Conservation (phyloP, 2,797 vertebrate genomes). For the Propithecus deckenii region DNA sequence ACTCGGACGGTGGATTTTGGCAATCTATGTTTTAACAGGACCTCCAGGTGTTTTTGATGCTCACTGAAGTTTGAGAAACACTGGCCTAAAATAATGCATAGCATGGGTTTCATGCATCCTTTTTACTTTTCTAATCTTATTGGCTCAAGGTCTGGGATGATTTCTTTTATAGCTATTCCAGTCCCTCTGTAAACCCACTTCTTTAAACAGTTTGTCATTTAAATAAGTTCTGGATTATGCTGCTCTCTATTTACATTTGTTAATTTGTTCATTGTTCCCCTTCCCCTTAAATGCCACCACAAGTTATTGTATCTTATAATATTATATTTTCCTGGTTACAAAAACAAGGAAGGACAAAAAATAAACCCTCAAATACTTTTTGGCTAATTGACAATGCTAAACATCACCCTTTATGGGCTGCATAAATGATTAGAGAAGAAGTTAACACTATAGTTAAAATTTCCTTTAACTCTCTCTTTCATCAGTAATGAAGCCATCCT, state of each 20-base stretch:
- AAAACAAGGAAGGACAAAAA: background rate
- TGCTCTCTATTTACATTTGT: background rate
- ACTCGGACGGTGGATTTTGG: background rate
- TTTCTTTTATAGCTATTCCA: background rate
- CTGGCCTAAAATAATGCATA: background rate
- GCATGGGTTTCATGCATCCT: background rate
- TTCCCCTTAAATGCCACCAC: background rate
- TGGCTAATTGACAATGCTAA: background rate
- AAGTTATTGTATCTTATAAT: background rate
- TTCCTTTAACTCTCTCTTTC: background rate
- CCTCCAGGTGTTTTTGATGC: background rate
- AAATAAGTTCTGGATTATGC: background rate
- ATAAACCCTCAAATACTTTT: background rate
- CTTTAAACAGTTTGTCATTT: background rate
- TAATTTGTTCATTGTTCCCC: background rate
- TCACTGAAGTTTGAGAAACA: background rate
- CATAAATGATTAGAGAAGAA: background rate
- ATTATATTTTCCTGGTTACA: background rate
- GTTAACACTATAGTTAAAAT: background rate
- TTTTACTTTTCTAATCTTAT: background rate
- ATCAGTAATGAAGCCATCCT: background rate
- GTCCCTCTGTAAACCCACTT: background rate
- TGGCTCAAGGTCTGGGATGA: background rate
- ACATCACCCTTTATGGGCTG: background rate
- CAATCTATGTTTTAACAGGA: background rate